Conservation (phyloP, 2,888 invertebrate species). For the Clostera curtula region DNA sequence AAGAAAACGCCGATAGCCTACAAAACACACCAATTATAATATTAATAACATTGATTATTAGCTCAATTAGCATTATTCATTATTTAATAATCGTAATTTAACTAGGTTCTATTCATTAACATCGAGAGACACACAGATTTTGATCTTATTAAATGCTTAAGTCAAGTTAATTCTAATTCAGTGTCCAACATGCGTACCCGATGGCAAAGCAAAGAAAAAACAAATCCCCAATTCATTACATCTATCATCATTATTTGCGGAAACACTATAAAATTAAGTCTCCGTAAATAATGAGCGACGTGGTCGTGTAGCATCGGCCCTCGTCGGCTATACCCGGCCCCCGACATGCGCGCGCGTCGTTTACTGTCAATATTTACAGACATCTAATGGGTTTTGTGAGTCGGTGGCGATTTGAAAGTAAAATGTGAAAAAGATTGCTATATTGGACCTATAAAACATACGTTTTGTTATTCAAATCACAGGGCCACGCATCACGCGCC, state of each 20-base stretch:
- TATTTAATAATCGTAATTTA: no score
- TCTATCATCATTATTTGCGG: conserved; percentile 14
- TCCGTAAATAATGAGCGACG: conserved; percentile 14
- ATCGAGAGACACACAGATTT: no score
- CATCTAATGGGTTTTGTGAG: conserved; percentile 46
- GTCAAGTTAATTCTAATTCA: no score
- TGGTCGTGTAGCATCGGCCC: conserved; percentile 14
- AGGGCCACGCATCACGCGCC: no score
- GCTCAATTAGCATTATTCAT: no score
- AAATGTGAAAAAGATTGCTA: conserved; percentile 11
- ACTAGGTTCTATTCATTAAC: no score
- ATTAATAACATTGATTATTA: no score
- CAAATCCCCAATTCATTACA: neutral
- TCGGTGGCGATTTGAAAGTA: conserved; percentile 23
- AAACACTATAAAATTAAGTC: conserved; percentile 18
- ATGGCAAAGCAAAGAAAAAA: neutral
- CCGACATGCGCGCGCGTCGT: conserved; percentile 20
- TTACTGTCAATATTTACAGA: conserved; percentile 37
- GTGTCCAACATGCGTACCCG: no score
- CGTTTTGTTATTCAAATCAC: no score
- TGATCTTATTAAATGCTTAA: no score
- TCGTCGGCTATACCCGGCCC: conserved; percentile 18
- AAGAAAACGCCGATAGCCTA: no score
- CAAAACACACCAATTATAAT: no score
- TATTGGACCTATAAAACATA: neutral